phyloP scores from a whole-genome alignment of 2,888 invertebrate species.

The Busseola fusca region DNA sequence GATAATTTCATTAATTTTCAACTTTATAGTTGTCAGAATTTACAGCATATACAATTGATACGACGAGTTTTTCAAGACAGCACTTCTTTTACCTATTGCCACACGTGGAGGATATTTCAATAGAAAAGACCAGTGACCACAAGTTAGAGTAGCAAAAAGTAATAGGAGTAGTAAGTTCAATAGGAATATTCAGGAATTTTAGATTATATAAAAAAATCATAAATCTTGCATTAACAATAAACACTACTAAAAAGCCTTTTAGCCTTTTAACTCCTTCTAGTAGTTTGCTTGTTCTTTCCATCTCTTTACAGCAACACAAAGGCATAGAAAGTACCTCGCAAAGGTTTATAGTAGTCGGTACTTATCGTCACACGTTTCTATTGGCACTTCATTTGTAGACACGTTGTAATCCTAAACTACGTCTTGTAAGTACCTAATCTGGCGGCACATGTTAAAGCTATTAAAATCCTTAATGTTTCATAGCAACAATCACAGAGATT shows the following conservation, averaged over 20 bases:
- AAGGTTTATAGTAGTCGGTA: conserved; percentile 21
- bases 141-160: too few relatives aligned
- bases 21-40: too few relatives aligned
- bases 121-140: too few relatives aligned
- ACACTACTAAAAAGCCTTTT: neutral
- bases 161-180: too few relatives aligned
- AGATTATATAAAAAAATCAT: too few relatives aligned
- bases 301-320: conserved; percentile 10
- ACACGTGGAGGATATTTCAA: too few relatives aligned
- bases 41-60: too few relatives aligned
- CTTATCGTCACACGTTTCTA: conserved; percentile 16
- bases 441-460: neutral
- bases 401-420: conserved; percentile 10
- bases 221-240: too few relatives aligned
- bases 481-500: neutral
- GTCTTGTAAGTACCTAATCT: neutral
- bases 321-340: neutral
- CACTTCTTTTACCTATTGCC: too few relatives aligned
- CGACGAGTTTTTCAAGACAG: too few relatives aligned
- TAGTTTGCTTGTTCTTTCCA: conserved; percentile 8
- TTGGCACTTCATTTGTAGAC: conserved; percentile 21
- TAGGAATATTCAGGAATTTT: too few relatives aligned
- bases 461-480: conserved; percentile 9
- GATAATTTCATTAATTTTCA: neutral
- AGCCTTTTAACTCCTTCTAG: neutral